These are phyloP conservation scores for Antheraea pernyi DNA, from an alignment of 1,140 invertebrate species.

Conservation along the genomic window DNA sequence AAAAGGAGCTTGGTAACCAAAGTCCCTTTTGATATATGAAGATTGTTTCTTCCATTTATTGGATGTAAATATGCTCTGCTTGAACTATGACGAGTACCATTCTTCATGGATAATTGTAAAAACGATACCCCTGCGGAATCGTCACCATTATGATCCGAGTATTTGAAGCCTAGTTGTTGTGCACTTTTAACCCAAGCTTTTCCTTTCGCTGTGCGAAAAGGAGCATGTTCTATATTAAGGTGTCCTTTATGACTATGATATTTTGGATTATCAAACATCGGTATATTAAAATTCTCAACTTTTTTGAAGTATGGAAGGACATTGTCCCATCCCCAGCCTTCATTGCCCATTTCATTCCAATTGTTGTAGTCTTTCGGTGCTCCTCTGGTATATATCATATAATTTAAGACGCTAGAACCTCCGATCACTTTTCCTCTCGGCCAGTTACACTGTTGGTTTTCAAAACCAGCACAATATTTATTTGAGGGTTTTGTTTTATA, in stretches of 20 bases:
- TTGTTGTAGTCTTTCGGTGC: conserved; percentile 87
- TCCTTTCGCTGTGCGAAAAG: conserved; percentile 81
- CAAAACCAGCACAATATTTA: conserved; percentile 78
- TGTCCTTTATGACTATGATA: conserved; percentile 82
- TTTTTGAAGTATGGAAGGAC: conserved; percentile 91
- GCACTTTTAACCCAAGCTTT: conserved; percentile 85
- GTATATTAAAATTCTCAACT: conserved; percentile 84
- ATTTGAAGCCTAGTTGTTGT: conserved; percentile 82
- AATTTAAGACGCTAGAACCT: conserved; percentile 92
- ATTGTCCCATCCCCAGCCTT: conserved; percentile 91
- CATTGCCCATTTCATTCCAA: conserved; percentile 88
- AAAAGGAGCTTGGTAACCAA: conserved; percentile 88
- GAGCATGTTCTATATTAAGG: conserved; percentile 80
- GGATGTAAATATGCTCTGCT: conserved; percentile 88
- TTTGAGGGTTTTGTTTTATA: conserved; percentile 81
- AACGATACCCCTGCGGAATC: conserved; percentile 83
- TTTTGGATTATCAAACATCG: conserved; percentile 73
- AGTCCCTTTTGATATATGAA: conserved; percentile 83
- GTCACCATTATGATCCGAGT: conserved; percentile 87
- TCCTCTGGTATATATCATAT: conserved; percentile 95
- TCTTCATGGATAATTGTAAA: conserved; percentile 83
- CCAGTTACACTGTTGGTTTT: conserved; percentile 83
- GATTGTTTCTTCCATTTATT: conserved; percentile 81
- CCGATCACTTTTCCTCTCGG: conserved; percentile 89
- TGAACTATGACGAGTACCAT: conserved; percentile 87